Percentiles rank a stretch among this genome's conserved stretches.
Evolutionary conservation across 2,113 vertebrate genomes (phyloP).

Genomic region (Morone chrysops): DNA sequence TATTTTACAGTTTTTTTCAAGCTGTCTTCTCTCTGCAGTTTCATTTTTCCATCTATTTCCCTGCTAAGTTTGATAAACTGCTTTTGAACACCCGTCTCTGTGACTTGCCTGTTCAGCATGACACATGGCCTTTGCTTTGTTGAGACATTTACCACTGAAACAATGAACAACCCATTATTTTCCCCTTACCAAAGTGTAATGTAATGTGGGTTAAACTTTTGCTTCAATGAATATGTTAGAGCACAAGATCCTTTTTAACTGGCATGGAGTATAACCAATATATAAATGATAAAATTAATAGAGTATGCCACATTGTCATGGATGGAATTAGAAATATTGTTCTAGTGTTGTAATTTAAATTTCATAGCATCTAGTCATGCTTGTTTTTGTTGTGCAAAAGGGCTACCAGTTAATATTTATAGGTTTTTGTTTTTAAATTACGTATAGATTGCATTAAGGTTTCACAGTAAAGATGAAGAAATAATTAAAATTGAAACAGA

Average conservation of each 20-base stretch:
- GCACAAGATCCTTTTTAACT: not conserved
- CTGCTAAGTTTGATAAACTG: conserved; percentile 1
- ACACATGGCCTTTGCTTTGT: conserved; percentile 32
- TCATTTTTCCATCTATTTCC: conserved; percentile 3
- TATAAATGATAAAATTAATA: not conserved
- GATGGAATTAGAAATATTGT: conserved; percentile 4
- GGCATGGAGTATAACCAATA: not conserved
- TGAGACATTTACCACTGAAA: conserved; percentile 2
- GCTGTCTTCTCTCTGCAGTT: not conserved
- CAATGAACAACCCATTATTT: not conserved
- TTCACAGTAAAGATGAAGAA: conserved; percentile 34
- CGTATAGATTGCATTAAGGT: conserved; percentile 28
- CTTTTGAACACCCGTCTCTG: not conserved
- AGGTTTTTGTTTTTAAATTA: conserved; percentile 11
- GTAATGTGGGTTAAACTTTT: conserved; percentile 6
- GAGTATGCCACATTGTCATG: not conserved
- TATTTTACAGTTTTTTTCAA: not conserved
- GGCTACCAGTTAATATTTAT: not conserved
- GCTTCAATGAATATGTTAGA: not conserved
- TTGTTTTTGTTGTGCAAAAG: not conserved
- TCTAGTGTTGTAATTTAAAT: not conserved
- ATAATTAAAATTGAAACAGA: conserved; percentile 35
- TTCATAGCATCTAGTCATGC: not conserved
- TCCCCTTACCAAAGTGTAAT: not conserved
- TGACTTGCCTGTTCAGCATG: not conserved